These are phyloP conservation scores for Entomobrya proxima DNA, from an alignment of 2,888 invertebrate genomes.

Conservation along the genomic window DNA sequence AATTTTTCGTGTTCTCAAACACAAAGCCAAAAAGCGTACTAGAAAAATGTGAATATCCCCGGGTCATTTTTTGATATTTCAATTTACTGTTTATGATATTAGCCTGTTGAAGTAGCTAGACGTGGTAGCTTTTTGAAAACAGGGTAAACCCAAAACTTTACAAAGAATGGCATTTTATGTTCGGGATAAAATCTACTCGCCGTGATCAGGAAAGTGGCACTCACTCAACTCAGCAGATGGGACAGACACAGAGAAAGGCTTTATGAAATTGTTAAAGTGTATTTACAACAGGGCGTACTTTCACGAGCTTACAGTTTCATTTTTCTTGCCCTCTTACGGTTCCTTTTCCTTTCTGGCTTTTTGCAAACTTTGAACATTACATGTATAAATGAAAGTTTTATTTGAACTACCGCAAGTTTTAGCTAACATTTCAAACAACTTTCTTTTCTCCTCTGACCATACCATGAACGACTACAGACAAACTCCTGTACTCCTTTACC, in stretches of 20 bases:
- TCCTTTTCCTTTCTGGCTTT: conserved; percentile 19
- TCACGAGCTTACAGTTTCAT: neutral
- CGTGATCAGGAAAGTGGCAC: neutral
- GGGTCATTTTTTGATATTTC: conserved; percentile 35
- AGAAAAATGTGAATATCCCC: conserved; percentile 36
- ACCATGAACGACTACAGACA: neutral
- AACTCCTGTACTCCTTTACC: neutral
- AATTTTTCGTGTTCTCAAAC: too few species aligned
- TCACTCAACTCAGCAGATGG: neutral
- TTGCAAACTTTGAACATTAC: conserved; percentile 58
- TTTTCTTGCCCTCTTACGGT: neutral
- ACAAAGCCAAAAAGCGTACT: neutral
- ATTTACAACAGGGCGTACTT: neutral
- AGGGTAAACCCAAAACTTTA: conserved; percentile 11
- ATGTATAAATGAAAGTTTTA: conserved; percentile 38
- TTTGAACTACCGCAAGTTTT: conserved; percentile 47
- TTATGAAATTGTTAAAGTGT: neutral
- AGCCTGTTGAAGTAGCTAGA: conserved; percentile 30
- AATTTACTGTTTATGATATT: conserved; percentile 38
- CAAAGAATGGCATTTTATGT: conserved; percentile 13
- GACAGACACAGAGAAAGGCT: neutral
- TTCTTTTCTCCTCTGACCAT: conserved; percentile 12
- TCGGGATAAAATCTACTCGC: neutral
- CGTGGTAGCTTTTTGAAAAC: neutral
- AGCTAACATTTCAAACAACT: conserved; percentile 42